These are phyloP conservation scores for Plebejus argus DNA, from an alignment of 2,888 invertebrate species.

Conservation along the genomic window DNA sequence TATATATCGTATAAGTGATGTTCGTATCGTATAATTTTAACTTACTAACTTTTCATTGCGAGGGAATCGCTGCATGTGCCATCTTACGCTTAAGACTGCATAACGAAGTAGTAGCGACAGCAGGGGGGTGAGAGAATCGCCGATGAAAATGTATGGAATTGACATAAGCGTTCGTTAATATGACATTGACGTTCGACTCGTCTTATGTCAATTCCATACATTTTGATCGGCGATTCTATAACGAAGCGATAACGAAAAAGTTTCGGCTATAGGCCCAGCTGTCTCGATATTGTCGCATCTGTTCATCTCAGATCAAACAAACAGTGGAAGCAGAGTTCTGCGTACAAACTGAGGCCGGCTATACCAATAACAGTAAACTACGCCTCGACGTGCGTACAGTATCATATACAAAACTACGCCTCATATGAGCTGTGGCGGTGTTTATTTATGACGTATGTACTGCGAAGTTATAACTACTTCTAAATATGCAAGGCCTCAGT, in stretches of 20 bases:
- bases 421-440: not conserved
- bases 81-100: slow-evolving; percentile 31
- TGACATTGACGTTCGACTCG: too few relatives aligned
- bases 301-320: not conserved
- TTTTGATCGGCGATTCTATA: too few relatives aligned
- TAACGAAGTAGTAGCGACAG: not conserved
- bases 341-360: not conserved
- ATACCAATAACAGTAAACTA: too few relatives aligned
- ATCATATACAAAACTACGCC: too few relatives aligned
- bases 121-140: too few relatives aligned
- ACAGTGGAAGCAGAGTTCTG: not conserved
- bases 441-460: not conserved
- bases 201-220: too few relatives aligned
- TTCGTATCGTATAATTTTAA: slow-evolving; percentile 26
- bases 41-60: slow-evolving; percentile 25
- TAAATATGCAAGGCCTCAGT: not conserved
- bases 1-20: slow-evolving; percentile 28
- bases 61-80: slow-evolving; percentile 18
- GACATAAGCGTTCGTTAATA: too few relatives aligned
- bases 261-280: too few relatives aligned
- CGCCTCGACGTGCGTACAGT: not conserved
- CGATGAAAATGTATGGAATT: too few relatives aligned
- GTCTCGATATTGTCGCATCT: not conserved
- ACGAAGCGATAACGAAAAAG: too few relatives aligned
- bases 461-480: not conserved